Conservation (phyloP, 2,113 vertebrate genomes). For the Stegostoma tigrinum region DNA sequence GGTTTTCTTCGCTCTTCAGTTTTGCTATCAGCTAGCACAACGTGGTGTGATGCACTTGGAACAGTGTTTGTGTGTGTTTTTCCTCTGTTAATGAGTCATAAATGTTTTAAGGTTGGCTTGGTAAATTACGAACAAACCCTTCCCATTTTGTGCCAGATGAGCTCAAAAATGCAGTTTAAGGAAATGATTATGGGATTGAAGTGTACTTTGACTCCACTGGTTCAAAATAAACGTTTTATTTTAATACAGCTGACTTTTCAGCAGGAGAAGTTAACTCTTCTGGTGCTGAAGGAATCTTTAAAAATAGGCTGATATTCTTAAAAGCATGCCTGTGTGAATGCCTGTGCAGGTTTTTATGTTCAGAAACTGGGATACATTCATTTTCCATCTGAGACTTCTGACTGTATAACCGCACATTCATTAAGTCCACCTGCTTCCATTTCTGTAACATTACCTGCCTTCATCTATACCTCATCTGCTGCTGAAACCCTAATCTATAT, state of each 20-base stretch:
- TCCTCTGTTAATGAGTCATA: slow-evolving; percentile 12
- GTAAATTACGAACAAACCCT: background rate
- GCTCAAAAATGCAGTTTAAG: background rate
- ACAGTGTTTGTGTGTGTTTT: background rate
- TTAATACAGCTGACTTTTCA: background rate
- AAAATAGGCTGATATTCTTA: background rate
- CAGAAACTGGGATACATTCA: background rate
- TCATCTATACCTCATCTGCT: background rate
- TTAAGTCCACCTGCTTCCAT: background rate
- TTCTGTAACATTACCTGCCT: background rate
- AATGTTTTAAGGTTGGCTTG: background rate
- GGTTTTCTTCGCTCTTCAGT: too few relatives aligned
- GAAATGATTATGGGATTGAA: background rate
- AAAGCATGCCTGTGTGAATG: background rate
- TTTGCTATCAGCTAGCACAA: background rate
- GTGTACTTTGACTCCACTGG: slow-evolving; percentile 22
- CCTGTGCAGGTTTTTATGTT: background rate
- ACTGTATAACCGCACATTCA: too few relatives aligned
- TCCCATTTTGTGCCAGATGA: background rate
- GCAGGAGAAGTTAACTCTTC: slow-evolving; percentile 8
- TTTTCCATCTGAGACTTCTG: background rate
- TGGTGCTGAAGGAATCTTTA: background rate
- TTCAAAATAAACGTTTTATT: background rate
- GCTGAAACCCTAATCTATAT: background rate
- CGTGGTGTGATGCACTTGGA: background rate